phyloP scores from a whole-genome alignment of 2,888 invertebrate genomes.

The Diarsia brunnea region DNA sequence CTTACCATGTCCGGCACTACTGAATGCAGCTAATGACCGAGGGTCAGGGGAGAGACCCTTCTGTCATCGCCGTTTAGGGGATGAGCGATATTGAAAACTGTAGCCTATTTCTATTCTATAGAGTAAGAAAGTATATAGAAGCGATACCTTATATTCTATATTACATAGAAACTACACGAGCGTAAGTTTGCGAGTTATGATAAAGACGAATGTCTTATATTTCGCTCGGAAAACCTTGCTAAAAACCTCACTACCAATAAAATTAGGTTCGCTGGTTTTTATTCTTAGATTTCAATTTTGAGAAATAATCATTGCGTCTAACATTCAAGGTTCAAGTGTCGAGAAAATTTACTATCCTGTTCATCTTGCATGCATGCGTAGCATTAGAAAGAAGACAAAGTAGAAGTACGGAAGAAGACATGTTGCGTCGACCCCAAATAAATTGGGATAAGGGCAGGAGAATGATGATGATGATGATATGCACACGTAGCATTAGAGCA shows the following conservation, averaged over 20 bases:
- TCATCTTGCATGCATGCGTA: neutral
- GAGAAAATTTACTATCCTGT: neutral
- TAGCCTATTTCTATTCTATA: conserved; percentile 57
- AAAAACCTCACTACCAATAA: neutral
- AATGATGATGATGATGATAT: no score
- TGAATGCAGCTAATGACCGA: conserved; percentile 79
- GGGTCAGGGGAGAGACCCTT: conserved; percentile 68
- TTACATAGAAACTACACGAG: neutral
- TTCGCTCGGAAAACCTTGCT: neutral
- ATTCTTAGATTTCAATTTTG: neutral
- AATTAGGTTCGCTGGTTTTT: neutral
- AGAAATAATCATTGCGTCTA: neutral
- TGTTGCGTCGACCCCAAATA: no score
- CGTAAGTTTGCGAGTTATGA: neutral
- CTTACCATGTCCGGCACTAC: conserved; percentile 75
- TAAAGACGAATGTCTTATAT: neutral
- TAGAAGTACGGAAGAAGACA: no score
- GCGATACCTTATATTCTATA: neutral
- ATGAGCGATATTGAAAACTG: conserved; percentile 71
- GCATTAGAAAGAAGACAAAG: no score
- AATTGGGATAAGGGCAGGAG: no score
- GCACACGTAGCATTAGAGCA: neutral
- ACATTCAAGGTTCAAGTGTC: neutral
- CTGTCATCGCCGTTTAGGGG: conserved; percentile 75
- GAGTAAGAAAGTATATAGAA: conserved; percentile 5